phyloP scores from a whole-genome alignment of 1,140 invertebrate species.

The Heliconius hewitsoni region DNA sequence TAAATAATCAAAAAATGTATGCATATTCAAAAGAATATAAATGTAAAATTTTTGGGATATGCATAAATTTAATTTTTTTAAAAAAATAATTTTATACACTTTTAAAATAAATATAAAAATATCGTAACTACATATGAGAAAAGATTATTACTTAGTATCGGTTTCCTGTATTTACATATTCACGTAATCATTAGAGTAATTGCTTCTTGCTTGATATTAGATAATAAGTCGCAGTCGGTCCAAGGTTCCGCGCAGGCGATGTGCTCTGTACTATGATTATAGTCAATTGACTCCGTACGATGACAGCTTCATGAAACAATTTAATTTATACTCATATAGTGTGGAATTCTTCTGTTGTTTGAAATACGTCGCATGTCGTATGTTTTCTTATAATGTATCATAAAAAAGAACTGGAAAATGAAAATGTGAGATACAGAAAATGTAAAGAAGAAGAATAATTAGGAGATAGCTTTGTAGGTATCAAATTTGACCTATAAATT shows the following conservation, averaged over 20 bases:
- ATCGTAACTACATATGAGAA: background rate
- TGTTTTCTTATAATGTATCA: background rate
- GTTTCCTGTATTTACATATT: constrained; percentile 21
- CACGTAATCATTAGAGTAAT: constrained; percentile 30
- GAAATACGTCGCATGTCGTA: background rate
- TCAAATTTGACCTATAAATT: background rate
- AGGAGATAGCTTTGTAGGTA: too few species aligned
- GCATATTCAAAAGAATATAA: too few species aligned
- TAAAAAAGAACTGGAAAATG: background rate
- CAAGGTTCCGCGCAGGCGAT: constrained; percentile 39
- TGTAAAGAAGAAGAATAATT: too few species aligned
- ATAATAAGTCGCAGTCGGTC: constrained; percentile 43
- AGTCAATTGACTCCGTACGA: constrained; percentile 42
- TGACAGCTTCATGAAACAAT: constrained; percentile 31
- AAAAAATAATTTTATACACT: background rate
- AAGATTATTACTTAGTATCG: background rate
- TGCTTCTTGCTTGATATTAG: constrained; percentile 36
- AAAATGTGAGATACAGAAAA: too few species aligned
- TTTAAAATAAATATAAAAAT: background rate
- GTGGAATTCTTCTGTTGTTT: background rate
- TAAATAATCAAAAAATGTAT: too few species aligned
- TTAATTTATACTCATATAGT: constrained; percentile 27
- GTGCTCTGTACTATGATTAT: constrained; percentile 35
- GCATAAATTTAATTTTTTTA: background rate
- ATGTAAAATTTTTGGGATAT: too few species aligned